A percentile compares a stretch with the other conserved stretches of the same genome.
Conservation (phyloP, 2,113 vertebrate species). For the Uropsilus gracilis region DNA sequence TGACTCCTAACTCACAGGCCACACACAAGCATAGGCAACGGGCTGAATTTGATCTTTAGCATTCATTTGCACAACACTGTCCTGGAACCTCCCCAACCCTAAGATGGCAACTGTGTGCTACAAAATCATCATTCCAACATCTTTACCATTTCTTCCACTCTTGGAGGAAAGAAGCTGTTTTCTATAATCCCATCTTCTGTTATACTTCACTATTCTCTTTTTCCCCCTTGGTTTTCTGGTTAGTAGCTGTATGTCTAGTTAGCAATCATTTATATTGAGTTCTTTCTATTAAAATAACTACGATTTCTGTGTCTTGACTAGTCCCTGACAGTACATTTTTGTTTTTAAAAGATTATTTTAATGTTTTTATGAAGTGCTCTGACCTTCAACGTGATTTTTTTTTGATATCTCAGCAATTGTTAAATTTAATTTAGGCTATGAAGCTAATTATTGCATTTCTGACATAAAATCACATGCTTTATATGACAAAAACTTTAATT, state of each 20-base stretch:
- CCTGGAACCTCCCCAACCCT: rapidly evolving
- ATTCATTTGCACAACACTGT: neutral
- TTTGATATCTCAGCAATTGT: slow-evolving; percentile 50
- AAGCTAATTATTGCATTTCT: slow-evolving; percentile 52
- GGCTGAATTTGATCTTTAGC: neutral
- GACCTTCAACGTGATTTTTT: slow-evolving; percentile 22
- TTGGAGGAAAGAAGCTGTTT: neutral
- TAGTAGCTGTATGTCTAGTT: neutral
- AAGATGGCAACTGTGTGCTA: neutral
- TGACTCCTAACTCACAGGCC: neutral
- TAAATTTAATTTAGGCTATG: slow-evolving; percentile 65
- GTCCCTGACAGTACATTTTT: neutral
- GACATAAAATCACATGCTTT: slow-evolving; percentile 38
- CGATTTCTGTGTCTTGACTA: neutral
- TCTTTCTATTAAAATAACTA: slow-evolving; percentile 2
- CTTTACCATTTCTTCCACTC: neutral
- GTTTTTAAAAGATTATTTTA: neutral
- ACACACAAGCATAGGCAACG: neutral
- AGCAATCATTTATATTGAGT: neutral
- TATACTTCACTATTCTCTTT: neutral
- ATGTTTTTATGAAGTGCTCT: slow-evolving; percentile 38
- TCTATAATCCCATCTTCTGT: neutral
- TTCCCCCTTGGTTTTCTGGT: neutral
- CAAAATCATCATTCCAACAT: neutral
- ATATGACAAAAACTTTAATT: slow-evolving; percentile 59